Base-by-base conservation (phyloP, 2,113 vertebrate species). In the Semicossyphus pulcher region DNA sequence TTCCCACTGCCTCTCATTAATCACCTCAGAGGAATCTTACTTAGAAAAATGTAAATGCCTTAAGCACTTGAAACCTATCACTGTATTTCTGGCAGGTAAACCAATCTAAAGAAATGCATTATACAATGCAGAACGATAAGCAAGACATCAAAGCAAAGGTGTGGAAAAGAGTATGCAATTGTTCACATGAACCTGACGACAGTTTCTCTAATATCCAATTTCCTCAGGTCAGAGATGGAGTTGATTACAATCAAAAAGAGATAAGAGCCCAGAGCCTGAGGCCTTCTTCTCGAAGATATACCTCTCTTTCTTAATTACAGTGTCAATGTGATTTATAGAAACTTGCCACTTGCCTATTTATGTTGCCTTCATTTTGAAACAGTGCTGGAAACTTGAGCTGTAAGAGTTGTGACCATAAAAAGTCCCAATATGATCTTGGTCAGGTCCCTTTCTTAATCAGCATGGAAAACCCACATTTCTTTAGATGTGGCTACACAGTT, bases 301-400 rank as follows among this genome's bases (percentile, higher is more conserved):
- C 41, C 42, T 6, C 31, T 66, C 60, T 75, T 61, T 78, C 53
- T 88, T 81, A 89, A 90, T 89, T 89, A 89, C 18, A 47, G 10
- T 80, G 85, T 88, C 87, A 89, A 2, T 51, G 48, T 86, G 82
- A 90, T 91, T 83, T 85, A 82, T 68, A 45, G 70, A 70, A 47
- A 76, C 14, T 9, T 49, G 61, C 29, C 63, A 58, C 18, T n/a
- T n/a, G n/a, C n/a, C n/a, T n/a, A n/a, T n/a, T n/a, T n/a, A n/a
- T n/a, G n/a, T n/a, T n/a, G n/a, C 29, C 42, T 39, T 44, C 56
- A 70, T 64, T 58, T 23, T n/a, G 25, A 54, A 56, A 64, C 60
- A 42, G 31, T 36, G 32, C 23, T 54, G 28, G 20, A 53, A 49
- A 23, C 53, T n/a, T 61, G 15, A 26, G 62, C 12, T 57, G 20